phyloP scores from a whole-genome alignment of 2,888 invertebrate species.

The Erebia palarica region DNA sequence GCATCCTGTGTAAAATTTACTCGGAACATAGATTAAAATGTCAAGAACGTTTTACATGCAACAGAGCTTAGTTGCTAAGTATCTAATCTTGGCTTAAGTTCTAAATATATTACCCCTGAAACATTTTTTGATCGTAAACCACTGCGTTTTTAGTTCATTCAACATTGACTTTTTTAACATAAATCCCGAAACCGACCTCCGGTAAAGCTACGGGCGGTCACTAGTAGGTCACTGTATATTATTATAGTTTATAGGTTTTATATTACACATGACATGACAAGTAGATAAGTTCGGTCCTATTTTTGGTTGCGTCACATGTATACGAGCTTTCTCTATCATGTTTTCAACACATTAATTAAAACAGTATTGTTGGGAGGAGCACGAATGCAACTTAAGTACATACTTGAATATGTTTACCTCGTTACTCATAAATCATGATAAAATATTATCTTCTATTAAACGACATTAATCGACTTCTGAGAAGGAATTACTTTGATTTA shows the following conservation, averaged over 20 bases:
- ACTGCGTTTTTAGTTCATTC: not conserved
- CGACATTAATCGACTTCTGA: conserved; percentile 17
- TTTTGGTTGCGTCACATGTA: no score
- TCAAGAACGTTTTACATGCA: conserved; percentile 3
- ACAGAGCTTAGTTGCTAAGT: not conserved
- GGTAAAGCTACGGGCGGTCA: no score
- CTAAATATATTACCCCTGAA: not conserved
- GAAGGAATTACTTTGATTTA: conserved; percentile 28
- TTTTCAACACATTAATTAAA: conserved; percentile 2
- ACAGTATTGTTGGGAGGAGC: not conserved
- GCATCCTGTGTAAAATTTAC: conserved; percentile 1
- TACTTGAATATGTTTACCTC: not conserved
- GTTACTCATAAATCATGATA: conserved; percentile 15
- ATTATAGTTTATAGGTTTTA: no score
- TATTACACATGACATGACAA: no score
- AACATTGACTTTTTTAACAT: not conserved
- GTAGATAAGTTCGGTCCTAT: no score
- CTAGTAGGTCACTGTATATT: no score
- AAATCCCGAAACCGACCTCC: no score
- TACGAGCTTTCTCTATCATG: not conserved
- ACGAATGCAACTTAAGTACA: not conserved
- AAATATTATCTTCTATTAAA: conserved; percentile 12
- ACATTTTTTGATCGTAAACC: not conserved
- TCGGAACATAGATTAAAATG: conserved; percentile 2
- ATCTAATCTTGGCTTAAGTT: conserved; percentile 10